These are phyloP conservation scores for Tyrannus savana DNA, from an alignment of 2,113 vertebrate genomes.

Conservation along the genomic window DNA sequence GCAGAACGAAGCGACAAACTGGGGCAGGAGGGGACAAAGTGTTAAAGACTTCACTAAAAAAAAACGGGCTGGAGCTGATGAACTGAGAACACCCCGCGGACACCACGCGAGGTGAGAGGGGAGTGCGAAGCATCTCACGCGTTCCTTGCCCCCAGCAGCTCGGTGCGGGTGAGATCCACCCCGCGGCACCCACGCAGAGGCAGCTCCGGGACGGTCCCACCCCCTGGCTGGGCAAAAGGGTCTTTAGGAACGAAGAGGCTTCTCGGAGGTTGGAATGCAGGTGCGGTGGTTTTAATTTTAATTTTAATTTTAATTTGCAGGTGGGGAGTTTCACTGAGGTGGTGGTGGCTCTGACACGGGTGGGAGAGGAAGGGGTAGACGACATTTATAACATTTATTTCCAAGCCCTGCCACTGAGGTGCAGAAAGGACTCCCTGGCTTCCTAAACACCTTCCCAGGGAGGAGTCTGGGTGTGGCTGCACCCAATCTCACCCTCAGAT, in stretches of 20 bases:
- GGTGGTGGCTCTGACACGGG: neutral
- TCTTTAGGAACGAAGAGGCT: accelerated
- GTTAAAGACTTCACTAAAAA: neutral
- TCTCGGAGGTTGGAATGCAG: neutral
- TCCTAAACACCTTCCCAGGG: no score
- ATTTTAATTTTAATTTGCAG: neutral
- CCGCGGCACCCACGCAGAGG: neutral
- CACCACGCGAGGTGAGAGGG: neutral
- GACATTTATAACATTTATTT: no score
- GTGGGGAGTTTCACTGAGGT: accelerated
- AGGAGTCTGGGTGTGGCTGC: no score
- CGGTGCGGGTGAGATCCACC: neutral
- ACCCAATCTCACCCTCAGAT: no score
- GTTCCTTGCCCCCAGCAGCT: neutral
- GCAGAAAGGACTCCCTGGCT: no score
- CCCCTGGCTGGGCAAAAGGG: neutral
- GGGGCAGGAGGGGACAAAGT: neutral
- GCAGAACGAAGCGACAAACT: neutral
- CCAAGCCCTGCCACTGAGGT: no score
- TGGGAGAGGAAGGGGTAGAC: no score
- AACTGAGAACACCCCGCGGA: neutral
- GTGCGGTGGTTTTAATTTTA: neutral
- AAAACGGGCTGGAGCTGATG: neutral
- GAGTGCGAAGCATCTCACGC: neutral
- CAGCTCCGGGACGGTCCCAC: neutral